Conservation (phyloP, 2,113 vertebrate species). For the Pholis gunnellus region DNA sequence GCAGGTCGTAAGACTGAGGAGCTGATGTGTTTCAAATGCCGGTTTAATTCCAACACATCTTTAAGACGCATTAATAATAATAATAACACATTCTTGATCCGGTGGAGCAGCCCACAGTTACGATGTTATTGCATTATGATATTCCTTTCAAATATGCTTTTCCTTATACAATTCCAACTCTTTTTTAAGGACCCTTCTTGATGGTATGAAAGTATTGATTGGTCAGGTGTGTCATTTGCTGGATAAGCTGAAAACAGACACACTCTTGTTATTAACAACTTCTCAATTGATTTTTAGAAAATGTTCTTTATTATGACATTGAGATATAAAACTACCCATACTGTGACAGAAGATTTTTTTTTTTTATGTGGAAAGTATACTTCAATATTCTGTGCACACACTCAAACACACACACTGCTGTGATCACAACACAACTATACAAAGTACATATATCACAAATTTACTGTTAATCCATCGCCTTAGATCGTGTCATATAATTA, state of each 20-base stretch:
- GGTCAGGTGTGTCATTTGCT: neutral
- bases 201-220: neutral
- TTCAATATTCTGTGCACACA: neutral
- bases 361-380: neutral
- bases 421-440: neutral
- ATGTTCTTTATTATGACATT: neutral
- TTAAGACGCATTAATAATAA: neutral
- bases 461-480: neutral
- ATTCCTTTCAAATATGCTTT: neutral
- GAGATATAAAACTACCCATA: neutral
- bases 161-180: too few species aligned
- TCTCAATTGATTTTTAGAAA: neutral
- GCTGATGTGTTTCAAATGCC: neutral
- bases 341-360: neutral
- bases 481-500: neutral
- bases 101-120: neutral
- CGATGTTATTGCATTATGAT: neutral
- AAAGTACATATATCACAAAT: neutral
- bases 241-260: neutral
- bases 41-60: neutral
- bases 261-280: too few species aligned
- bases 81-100: neutral
- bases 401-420: neutral
- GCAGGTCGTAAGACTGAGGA: conserved; percentile 1
- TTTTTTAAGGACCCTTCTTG: neutral